A percentile compares a stretch with the other conserved stretches of the same genome.
These are phyloP conservation scores for Pygmarrhopalites habei DNA, from an alignment of 1,140 invertebrate genomes.

Conservation along the genomic window DNA sequence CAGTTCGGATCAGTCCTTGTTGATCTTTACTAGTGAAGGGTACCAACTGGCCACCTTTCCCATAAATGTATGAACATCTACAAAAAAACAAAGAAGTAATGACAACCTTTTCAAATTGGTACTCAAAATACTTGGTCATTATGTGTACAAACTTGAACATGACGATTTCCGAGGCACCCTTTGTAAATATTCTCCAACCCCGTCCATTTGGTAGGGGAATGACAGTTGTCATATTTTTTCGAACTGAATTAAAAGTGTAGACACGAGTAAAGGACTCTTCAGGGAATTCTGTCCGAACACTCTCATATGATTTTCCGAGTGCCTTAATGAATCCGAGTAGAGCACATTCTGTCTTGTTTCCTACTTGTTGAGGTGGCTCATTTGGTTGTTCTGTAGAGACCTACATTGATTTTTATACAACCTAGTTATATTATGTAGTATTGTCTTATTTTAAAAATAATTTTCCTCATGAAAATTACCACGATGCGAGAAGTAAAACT, in stretches of 20 bases:
- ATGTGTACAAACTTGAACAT: conserved; percentile 59
- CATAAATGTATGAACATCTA: conserved; percentile 50
- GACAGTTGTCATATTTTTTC: conserved; percentile 66
- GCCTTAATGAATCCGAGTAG: conserved; percentile 57
- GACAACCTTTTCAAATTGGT: too few relatives aligned
- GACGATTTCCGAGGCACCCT: conserved; percentile 64
- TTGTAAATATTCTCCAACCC: conserved; percentile 56
- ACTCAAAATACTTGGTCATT: too few relatives aligned
- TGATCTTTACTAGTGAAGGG: conserved; percentile 46
- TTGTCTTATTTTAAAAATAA: background rate
- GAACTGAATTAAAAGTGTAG: conserved; percentile 63
- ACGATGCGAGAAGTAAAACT: conserved; percentile 54
- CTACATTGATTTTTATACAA: too few relatives aligned
- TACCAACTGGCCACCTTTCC: conserved; percentile 46
- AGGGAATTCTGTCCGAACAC: conserved; percentile 50
- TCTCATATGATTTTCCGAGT: conserved; percentile 54
- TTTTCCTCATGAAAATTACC: conserved; percentile 7
- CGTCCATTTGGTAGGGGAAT: conserved; percentile 45
- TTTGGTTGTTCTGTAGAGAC: too few relatives aligned
- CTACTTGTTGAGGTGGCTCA: conserved; percentile 55
- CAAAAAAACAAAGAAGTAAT: too few relatives aligned
- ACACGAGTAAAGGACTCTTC: conserved; percentile 56
- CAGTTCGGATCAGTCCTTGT: conserved; percentile 49
- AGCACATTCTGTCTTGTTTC: conserved; percentile 65
- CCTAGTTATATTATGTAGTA: too few relatives aligned